Conservation (phyloP, 2,797 vertebrate genomes). For the Falco columbarius region DNA sequence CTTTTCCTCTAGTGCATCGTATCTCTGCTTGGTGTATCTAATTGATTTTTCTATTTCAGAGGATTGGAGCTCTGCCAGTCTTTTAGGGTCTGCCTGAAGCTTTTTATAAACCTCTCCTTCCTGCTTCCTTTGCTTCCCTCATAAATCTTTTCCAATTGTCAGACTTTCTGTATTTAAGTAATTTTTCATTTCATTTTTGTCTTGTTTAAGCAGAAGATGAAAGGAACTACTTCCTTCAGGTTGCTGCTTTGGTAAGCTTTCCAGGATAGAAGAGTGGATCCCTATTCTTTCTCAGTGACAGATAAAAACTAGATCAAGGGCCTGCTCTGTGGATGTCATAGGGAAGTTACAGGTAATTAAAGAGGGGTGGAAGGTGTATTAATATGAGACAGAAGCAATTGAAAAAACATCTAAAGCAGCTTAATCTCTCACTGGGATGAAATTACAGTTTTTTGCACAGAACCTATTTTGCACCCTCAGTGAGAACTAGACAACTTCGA, state of each 20-base stretch:
- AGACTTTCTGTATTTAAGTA: background rate
- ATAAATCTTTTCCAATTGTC: background rate
- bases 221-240: background rate
- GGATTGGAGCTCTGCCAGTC: constrained; percentile 38
- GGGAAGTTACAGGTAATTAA: constrained; percentile 12
- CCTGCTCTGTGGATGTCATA: background rate
- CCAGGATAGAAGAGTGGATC: background rate
- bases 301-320: background rate
- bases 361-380: background rate
- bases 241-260: background rate
- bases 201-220: constrained; percentile 8
- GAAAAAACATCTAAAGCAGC: background rate
- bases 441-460: background rate
- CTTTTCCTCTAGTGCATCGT: background rate
- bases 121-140: background rate
- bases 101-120: constrained; percentile 50
- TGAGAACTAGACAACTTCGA: background rate
- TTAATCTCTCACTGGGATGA: background rate
- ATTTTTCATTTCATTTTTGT: constrained; percentile 34
- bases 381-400: background rate
- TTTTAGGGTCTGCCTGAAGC: constrained; percentile 15
- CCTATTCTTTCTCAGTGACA: background rate
- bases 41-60: constrained; percentile 65
- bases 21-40: constrained; percentile 31
- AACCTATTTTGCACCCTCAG: background rate